Evolutionary conservation across 2,113 vertebrate species (phyloP).

Genomic region (Callaeas wilsoni): DNA sequence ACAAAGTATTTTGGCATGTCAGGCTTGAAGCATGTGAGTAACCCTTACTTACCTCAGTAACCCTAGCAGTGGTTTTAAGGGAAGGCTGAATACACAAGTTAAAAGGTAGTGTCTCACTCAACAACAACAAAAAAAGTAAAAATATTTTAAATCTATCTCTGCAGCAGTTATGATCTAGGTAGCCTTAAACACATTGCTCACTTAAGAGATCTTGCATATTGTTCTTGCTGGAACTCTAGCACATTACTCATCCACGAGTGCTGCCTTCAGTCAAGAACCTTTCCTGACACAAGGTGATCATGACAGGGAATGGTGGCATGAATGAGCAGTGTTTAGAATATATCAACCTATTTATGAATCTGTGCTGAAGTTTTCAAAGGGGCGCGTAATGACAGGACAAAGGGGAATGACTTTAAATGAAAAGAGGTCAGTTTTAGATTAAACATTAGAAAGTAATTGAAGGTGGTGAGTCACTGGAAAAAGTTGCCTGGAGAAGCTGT

Average conservation of each 20-base stretch:
- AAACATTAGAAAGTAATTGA: not conserved
- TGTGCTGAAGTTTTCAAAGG: not conserved
- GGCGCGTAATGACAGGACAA: not conserved
- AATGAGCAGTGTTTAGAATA: not conserved
- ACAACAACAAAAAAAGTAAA: not conserved
- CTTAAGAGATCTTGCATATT: not conserved
- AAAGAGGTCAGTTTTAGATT: not conserved
- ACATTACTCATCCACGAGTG: not conserved
- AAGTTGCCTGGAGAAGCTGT: not conserved
- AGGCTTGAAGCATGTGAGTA: not conserved
- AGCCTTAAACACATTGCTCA: not conserved
- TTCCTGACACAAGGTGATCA: not conserved
- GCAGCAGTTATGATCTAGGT: not conserved
- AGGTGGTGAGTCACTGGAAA: not conserved
- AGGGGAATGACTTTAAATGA: not conserved
- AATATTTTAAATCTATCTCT: not conserved
- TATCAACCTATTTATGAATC: not conserved
- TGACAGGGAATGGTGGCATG: not conserved
- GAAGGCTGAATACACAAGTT: not conserved
- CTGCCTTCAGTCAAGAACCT: not conserved
- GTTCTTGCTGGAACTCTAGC: not conserved
- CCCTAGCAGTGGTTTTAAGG: not conserved
- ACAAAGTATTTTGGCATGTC: rapidly evolving
- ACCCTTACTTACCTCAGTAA: not conserved
- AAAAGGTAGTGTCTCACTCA: not conserved